phyloP scores from a whole-genome alignment of 2,888 invertebrate genomes.

The Poecilus cupreus region DNA sequence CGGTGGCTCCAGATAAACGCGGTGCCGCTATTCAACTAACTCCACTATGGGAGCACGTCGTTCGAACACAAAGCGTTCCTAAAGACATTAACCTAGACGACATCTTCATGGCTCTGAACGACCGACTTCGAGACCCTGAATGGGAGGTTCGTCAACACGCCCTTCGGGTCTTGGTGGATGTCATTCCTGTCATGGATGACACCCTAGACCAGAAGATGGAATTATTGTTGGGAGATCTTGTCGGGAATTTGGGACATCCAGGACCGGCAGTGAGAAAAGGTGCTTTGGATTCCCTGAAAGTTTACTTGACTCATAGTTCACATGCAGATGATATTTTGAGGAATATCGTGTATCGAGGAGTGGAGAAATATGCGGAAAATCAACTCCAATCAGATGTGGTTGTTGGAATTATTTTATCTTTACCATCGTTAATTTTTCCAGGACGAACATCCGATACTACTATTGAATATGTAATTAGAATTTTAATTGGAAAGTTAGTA shows the following conservation, averaged over 20 bases:
- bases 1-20: conserved; percentile 25
- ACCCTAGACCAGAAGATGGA: conserved; percentile 81
- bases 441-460: conserved; percentile 74
- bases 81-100: conserved; percentile 79
- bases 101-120: conserved; percentile 83
- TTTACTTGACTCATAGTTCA: conserved; percentile 81
- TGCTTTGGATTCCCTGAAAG: conserved; percentile 84
- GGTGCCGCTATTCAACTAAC: conserved; percentile 73
- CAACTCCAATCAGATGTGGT: conserved; percentile 76
- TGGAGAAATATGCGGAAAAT: conserved; percentile 77
- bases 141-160: conserved; percentile 91
- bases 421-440: conserved; percentile 79
- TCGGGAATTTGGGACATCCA: conserved; percentile 86
- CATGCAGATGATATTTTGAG: conserved; percentile 81
- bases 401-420: conserved; percentile 79
- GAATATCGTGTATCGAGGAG: conserved; percentile 80
- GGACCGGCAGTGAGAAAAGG: conserved; percentile 89
- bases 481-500: conserved; percentile 72
- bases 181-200: conserved; percentile 81
- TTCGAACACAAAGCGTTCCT: conserved; percentile 83
- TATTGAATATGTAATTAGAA: conserved; percentile 68
- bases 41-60: conserved; percentile 87
- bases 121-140: conserved; percentile 85
- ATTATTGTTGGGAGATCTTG: conserved; percentile 79
- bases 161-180: conserved; percentile 84